Conservation (phyloP, 2,113 vertebrate species). For the Mastomys natalensis region DNA sequence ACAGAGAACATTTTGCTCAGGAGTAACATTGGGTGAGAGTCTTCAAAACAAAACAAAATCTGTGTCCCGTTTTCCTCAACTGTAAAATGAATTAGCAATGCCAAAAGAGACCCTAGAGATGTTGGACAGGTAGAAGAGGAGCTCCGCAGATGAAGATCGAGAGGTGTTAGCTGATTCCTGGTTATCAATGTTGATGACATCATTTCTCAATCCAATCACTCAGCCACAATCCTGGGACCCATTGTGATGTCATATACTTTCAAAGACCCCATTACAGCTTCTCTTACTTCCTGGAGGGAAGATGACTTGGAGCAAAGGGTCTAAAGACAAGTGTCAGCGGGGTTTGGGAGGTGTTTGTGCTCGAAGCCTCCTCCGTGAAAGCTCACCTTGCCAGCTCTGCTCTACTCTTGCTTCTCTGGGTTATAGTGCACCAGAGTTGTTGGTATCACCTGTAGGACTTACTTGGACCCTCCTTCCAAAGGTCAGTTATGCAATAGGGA, state of each 20-base stretch:
- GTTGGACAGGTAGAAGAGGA: neutral
- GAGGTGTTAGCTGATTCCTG: neutral
- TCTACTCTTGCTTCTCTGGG: neutral
- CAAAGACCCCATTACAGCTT: conserved; percentile 4
- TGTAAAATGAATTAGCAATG: conserved; percentile 41
- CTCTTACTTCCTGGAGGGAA: neutral
- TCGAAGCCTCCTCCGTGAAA: neutral
- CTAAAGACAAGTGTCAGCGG: neutral
- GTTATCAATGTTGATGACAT: neutral
- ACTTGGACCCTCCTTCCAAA: conserved; percentile 2
- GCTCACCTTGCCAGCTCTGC: rapidly evolving
- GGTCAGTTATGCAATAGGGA: neutral
- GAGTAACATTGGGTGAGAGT: neutral
- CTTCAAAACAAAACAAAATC: neutral
- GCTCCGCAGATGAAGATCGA: neutral
- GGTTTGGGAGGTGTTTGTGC: neutral
- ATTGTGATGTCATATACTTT: conserved; percentile 52
- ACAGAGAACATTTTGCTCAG: neutral
- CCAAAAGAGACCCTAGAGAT: neutral
- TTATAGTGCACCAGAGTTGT: neutral
- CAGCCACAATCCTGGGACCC: neutral
- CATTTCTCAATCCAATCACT: neutral
- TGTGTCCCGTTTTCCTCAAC: neutral
- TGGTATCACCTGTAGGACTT: neutral
- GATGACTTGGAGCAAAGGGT: neutral